Conservation (phyloP, 2,797 vertebrate genomes). For the Cynodonichthys magdalenae region DNA sequence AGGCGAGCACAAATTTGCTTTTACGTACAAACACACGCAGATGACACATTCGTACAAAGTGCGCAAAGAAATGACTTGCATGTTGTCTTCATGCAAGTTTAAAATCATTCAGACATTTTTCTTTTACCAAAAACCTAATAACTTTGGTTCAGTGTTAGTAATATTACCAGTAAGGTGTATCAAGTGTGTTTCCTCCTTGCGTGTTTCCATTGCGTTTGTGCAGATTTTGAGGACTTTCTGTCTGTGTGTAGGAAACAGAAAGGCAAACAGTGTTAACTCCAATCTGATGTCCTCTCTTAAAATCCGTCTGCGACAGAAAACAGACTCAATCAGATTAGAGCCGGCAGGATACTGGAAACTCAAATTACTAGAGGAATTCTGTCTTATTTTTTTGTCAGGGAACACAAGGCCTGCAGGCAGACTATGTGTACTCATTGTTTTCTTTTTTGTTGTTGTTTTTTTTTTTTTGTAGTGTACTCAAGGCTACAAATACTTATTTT, state of each 20-base stretch:
- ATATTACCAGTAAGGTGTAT: background rate
- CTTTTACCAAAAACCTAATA: background rate
- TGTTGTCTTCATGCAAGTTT: no score
- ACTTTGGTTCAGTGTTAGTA: background rate
- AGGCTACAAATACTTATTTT: constrained; percentile 2
- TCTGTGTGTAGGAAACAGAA: constrained; percentile 56
- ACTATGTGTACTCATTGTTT: constrained; percentile 6
- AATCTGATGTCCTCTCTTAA: constrained; percentile 54
- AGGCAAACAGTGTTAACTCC: constrained; percentile 57
- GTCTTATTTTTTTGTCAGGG: constrained; percentile 31
- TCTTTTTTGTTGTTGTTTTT: constrained; percentile 10
- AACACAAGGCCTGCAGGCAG: background rate
- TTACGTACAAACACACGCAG: constrained; percentile 4
- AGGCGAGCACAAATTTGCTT: background rate
- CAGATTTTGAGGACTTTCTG: constrained; percentile 17
- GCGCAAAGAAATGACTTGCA: background rate
- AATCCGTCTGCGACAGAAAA: constrained; percentile 53
- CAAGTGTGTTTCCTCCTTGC: background rate
- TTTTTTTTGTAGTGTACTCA: background rate
- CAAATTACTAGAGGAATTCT: constrained; percentile 46
- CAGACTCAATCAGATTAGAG: constrained; percentile 63
- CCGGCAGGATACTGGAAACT: constrained; percentile 48
- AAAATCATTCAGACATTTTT: no score
- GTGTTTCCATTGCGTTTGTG: constrained; percentile 12
- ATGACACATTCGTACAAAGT: constrained; percentile 20